Conservation (phyloP, 2,888 invertebrate genomes). For the Lasioglossum pauxillum region DNA sequence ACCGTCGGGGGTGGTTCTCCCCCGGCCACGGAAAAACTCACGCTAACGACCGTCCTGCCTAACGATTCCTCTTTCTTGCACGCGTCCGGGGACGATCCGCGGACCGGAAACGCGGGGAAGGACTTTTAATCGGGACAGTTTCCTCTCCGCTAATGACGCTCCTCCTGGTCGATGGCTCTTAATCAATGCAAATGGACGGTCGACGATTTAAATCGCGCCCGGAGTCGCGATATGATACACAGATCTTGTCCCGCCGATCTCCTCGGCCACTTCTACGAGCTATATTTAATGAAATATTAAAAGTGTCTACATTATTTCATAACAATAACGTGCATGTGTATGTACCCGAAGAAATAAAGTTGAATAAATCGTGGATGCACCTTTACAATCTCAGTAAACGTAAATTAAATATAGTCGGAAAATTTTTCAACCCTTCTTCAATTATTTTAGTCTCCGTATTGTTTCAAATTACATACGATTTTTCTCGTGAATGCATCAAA, state of each 20-base stretch:
- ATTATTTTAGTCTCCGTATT: too few species aligned
- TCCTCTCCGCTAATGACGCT: constrained; percentile 53
- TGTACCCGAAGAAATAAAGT: too few species aligned
- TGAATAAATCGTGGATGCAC: too few species aligned
- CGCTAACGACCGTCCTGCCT: constrained; percentile 71
- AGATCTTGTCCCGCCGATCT: not conserved
- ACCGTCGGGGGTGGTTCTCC: not conserved
- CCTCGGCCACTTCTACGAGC: too few species aligned
- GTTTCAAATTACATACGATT: too few species aligned
- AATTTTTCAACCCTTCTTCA: too few species aligned
- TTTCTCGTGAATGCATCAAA: too few species aligned
- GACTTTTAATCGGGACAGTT: constrained; percentile 55
- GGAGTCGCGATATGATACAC: not conserved
- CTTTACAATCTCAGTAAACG: too few species aligned
- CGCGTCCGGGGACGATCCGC: constrained; percentile 46
- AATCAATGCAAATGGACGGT: constrained; percentile 53
- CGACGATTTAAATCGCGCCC: not conserved
- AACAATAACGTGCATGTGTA: too few species aligned
- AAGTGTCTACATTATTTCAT: too few species aligned
- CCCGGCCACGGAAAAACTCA: constrained; percentile 57
- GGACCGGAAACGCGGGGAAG: constrained; percentile 31
- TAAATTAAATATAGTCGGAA: too few species aligned
- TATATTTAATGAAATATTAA: not conserved
- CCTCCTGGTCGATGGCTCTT: constrained; percentile 25
- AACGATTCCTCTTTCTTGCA: constrained; percentile 73